A percentile compares a stretch with the other conserved stretches of the same genome.
Evolutionary conservation across 2,113 vertebrate species (phyloP).

Genomic region (Caracal caracal): DNA sequence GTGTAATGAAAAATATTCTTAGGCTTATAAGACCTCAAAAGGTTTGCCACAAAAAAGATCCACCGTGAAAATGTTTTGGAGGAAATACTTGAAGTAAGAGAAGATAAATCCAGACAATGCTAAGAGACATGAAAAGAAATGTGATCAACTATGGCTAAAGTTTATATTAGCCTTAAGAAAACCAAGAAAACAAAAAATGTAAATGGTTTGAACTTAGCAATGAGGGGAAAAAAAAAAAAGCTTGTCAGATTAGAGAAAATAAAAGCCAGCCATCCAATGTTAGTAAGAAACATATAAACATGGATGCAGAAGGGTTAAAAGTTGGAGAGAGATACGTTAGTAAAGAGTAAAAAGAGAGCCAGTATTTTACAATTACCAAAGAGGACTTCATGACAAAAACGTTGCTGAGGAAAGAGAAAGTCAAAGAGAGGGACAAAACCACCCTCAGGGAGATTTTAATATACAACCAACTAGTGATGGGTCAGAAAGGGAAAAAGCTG

Average conservation of each 20-base stretch:
- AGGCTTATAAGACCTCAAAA: background rate
- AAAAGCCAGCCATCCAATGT: background rate
- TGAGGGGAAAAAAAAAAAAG: background rate
- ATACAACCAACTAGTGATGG: background rate
- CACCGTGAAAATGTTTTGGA: background rate
- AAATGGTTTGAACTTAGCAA: background rate
- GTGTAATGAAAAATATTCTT: background rate
- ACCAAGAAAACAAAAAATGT: background rate
- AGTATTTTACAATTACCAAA: background rate
- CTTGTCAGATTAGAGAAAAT: background rate
- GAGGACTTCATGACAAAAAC: background rate
- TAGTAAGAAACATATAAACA: background rate
- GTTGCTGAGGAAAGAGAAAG: background rate
- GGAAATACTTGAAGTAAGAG: background rate
- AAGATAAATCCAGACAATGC: background rate
- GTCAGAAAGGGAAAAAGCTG: background rate
- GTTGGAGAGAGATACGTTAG: background rate
- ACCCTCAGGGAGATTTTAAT: background rate
- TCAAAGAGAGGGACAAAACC: background rate
- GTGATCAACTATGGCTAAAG: background rate
- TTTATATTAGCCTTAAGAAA: constrained; percentile 8
- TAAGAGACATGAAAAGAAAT: background rate
- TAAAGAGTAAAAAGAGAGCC: background rate
- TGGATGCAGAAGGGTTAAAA: background rate
- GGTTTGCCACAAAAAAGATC: background rate